These are phyloP conservation scores for Motacilla alba DNA, from an alignment of 2,113 vertebrate genomes.

Conservation along the genomic window DNA sequence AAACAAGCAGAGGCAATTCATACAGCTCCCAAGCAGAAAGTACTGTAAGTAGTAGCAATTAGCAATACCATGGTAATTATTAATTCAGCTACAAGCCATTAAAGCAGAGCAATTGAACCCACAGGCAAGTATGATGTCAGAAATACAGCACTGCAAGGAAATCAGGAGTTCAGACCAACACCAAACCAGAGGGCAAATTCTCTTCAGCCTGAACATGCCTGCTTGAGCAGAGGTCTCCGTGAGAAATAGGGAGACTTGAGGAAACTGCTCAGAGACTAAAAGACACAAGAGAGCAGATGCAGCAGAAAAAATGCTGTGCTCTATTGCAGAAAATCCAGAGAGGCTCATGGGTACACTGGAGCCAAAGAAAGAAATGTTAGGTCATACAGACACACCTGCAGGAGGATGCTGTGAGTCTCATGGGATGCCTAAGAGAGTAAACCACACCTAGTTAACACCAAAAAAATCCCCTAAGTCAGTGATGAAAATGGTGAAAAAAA, in stretches of 20 bases:
- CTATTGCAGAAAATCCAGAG: neutral
- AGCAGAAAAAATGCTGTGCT: neutral
- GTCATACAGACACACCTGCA: neutral
- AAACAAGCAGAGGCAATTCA: neutral
- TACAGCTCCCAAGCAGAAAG: neutral
- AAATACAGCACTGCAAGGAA: neutral
- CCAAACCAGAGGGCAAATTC: neutral
- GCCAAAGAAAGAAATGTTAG: neutral
- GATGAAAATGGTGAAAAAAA: neutral
- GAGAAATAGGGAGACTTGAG: neutral
- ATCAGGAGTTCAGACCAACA: neutral
- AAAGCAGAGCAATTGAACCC: neutral
- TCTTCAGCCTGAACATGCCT: neutral
- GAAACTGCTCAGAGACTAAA: neutral
- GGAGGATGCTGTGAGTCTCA: neutral
- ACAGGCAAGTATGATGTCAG: neutral
- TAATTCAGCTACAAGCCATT: neutral
- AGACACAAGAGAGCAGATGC: neutral
- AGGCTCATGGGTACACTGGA: neutral
- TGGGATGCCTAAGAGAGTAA: neutral
- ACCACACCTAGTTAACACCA: neutral
- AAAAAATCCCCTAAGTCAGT: rapidly evolving
- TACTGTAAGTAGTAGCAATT: neutral
- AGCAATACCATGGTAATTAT: neutral
- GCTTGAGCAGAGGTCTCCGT: neutral